These are phyloP conservation scores for Campoletis sonorensis DNA, from an alignment of 1,140 invertebrate species.

Conservation along the genomic window DNA sequence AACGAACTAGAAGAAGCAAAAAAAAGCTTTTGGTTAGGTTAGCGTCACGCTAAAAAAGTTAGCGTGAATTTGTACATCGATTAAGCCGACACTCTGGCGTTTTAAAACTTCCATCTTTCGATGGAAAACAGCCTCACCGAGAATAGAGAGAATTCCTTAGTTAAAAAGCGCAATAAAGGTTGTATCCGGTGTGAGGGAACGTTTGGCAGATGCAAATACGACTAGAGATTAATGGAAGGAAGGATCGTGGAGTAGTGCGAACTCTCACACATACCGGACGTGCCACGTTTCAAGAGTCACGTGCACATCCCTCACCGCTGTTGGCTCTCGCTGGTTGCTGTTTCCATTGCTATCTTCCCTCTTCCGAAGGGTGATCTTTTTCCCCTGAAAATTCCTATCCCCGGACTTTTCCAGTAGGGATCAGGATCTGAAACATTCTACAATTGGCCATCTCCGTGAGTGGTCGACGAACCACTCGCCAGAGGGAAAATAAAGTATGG, in stretches of 20 bases:
- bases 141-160: not conserved
- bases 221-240: conserved; percentile 10
- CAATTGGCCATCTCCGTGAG: conserved; percentile 34
- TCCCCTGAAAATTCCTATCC: conserved; percentile 45
- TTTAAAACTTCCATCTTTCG: no score
- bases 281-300: conserved; percentile 31
- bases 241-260: conserved; percentile 11
- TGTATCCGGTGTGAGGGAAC: not conserved
- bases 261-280: conserved; percentile 36
- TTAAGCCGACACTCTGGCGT: no score
- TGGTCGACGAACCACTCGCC: conserved; percentile 4
- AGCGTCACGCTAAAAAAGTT: no score
- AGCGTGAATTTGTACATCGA: no score
- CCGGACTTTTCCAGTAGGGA: not conserved
- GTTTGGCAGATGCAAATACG: not conserved
- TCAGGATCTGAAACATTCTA: conserved; percentile 36
- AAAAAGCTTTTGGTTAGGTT: no score
- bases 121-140: no score
- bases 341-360: conserved; percentile 13
- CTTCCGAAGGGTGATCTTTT: conserved; percentile 20
- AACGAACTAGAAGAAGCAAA: no score
- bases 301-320: conserved; percentile 16
- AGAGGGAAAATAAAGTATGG: not conserved
- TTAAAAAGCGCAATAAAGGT: conserved; percentile 13
- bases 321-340: conserved; percentile 12